Evolutionary conservation across 2,888 invertebrate species (phyloP).

Genomic region (Monopis laevigella): DNA sequence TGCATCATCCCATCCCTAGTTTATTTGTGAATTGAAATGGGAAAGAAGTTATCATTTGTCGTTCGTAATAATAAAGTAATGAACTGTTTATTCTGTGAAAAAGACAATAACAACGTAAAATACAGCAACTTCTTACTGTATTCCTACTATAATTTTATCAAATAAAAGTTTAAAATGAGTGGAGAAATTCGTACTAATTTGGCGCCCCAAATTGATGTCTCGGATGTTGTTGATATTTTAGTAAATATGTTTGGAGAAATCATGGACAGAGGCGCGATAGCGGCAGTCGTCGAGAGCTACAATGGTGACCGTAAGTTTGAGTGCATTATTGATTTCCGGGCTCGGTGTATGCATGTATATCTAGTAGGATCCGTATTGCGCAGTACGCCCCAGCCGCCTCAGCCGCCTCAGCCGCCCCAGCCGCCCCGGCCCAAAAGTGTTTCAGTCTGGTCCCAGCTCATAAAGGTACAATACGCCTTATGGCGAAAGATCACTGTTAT

Average conservation of each 20-base stretch:
- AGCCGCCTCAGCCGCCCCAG: too few relatives aligned
- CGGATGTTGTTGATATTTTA: constrained; percentile 33
- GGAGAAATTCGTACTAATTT: background rate
- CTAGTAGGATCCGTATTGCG: constrained; percentile 3
- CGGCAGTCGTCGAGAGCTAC: constrained; percentile 40
- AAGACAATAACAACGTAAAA: background rate
- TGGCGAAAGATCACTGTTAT: too few relatives aligned
- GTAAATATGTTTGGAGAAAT: constrained; percentile 39
- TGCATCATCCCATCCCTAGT: too few relatives aligned
- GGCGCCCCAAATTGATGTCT: constrained; percentile 9
- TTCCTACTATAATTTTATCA: background rate
- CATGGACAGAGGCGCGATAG: constrained; percentile 37
- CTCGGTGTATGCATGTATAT: background rate
- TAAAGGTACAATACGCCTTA: too few relatives aligned
- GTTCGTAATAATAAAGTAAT: background rate
- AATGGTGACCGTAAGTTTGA: constrained; percentile 46
- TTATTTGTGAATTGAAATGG: too few relatives aligned
- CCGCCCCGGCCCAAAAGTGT: too few relatives aligned
- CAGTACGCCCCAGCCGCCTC: constrained; percentile 1
- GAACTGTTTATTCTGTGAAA: background rate
- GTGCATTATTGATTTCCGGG: constrained; percentile 7
- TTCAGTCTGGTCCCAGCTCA: too few relatives aligned
- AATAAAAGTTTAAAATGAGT: background rate
- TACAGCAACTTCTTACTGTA: background rate
- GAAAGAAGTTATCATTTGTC: background rate